Evolutionary conservation across 2,113 vertebrate genomes (phyloP).

Genomic region (Camelus bactrianus): DNA sequence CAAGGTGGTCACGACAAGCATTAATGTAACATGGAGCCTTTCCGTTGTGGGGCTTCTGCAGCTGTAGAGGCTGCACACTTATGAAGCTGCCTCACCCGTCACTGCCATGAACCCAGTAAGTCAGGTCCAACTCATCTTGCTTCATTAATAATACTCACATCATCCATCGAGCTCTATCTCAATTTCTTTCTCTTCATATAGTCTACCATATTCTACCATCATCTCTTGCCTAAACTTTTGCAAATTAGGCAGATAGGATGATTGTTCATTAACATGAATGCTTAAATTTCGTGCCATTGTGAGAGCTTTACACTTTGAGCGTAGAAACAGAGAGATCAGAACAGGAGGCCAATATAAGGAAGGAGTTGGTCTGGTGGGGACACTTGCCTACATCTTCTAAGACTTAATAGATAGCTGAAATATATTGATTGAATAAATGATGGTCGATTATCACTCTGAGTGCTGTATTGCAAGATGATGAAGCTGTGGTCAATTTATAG

Average conservation of each 20-base stretch:
- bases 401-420: not conserved
- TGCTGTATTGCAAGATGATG: not conserved
- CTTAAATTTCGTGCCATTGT: not conserved
- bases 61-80: fast-evolving
- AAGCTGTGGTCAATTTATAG: not conserved
- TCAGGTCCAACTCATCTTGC: not conserved
- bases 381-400: not conserved
- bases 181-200: not conserved
- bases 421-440: not conserved
- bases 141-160: not conserved
- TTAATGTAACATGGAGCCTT: not conserved
- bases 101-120: not conserved
- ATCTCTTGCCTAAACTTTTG: not conserved
- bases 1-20: not conserved
- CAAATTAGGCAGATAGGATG: not conserved
- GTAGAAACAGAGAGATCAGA: not conserved
- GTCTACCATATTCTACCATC: not conserved
- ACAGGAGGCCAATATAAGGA: not conserved
- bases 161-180: not conserved
- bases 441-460: not conserved
- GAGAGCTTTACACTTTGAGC: not conserved
- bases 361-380: not conserved
- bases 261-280: not conserved
- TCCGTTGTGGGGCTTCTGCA: not conserved
- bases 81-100: not conserved